phyloP scores from a whole-genome alignment of 2,113 vertebrate genomes.

The Urocitellus parryii region DNA sequence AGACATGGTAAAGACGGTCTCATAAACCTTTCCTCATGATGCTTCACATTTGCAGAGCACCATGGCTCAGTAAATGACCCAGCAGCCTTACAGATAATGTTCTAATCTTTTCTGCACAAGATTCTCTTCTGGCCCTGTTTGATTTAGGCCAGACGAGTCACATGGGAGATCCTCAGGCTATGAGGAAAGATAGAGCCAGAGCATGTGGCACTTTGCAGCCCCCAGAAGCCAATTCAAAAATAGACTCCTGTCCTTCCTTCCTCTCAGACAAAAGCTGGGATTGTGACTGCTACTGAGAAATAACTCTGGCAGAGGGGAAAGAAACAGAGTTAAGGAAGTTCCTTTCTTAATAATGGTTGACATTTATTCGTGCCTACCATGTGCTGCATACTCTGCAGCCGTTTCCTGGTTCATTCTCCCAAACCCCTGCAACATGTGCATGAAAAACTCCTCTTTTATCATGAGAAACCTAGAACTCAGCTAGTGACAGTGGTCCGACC shows the following conservation, averaged over 20 bases:
- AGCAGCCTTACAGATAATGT: not conserved
- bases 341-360: not conserved
- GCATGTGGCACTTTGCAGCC: constrained; percentile 49
- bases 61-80: constrained; percentile 53
- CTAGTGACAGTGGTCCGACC: too few relatives aligned
- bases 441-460: not conserved
- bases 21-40: constrained; percentile 65
- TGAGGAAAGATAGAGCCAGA: constrained; percentile 36
- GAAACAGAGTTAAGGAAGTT: not conserved
- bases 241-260: constrained; percentile 56
- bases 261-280: constrained; percentile 40
- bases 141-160: constrained; percentile 38
- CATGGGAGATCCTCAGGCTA: constrained; percentile 13
- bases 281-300: constrained; percentile 19
- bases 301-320: not conserved
- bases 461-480: not conserved
- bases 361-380: not conserved
- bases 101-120: constrained; percentile 56
- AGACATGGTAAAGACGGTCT: constrained; percentile 39
- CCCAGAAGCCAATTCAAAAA: constrained; percentile 63
- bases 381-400: not conserved
- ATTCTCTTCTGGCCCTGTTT: not conserved
- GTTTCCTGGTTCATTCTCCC: not conserved
- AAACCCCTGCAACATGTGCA: not conserved
- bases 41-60: constrained; percentile 36